phyloP scores from a whole-genome alignment of 2,888 invertebrate genomes.

The Lagria hirta region DNA sequence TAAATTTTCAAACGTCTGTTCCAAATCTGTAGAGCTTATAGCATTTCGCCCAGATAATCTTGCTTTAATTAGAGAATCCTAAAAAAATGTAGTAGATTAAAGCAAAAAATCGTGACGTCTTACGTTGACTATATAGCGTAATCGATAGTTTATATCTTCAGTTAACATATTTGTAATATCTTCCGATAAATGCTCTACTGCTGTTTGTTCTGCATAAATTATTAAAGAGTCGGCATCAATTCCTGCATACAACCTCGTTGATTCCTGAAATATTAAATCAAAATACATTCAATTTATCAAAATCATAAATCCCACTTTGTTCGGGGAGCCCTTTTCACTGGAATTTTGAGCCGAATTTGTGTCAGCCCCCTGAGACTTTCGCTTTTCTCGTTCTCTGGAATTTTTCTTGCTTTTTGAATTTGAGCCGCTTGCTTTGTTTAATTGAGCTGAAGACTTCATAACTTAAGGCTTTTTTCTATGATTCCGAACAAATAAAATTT shows the following conservation, averaged over 20 bases:
- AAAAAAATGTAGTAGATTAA: constrained; percentile 26
- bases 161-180: constrained; percentile 45
- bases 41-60: constrained; percentile 45
- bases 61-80: constrained; percentile 49
- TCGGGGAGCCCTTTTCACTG: constrained; percentile 43
- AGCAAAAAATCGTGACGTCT: no score
- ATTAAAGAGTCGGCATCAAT: constrained; percentile 46
- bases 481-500: no score
- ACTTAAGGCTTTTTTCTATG: no score
- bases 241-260: constrained; percentile 46
- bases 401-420: constrained; percentile 43
- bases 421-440: constrained; percentile 21
- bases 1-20: constrained; percentile 46
- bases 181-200: constrained; percentile 44
- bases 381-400: constrained; percentile 43
- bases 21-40: constrained; percentile 47
- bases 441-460: constrained; percentile 25
- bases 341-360: constrained; percentile 34
- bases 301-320: constrained; percentile 36
- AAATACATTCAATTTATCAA: constrained; percentile 1
- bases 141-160: constrained; percentile 51
- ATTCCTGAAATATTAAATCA: constrained; percentile 38
- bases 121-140: constrained; percentile 51
- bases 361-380: constrained; percentile 37
- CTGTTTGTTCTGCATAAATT: constrained; percentile 47